Evolutionary conservation across 2,888 invertebrate species (phyloP).

Genomic region (Epiblema foenella): DNA sequence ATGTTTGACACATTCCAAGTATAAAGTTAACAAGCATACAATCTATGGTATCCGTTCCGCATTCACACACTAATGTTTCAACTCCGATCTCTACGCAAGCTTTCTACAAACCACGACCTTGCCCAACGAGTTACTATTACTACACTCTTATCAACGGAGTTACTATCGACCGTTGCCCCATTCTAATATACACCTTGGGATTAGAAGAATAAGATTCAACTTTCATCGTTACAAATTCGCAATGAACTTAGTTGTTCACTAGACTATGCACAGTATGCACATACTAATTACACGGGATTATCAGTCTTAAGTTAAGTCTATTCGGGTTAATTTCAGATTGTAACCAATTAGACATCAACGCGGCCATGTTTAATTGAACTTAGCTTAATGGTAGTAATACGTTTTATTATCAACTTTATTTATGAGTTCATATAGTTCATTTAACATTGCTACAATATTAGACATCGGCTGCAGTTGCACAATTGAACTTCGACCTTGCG

Average conservation of each 20-base stretch:
- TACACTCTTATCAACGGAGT: slow-evolving; percentile 16
- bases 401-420: slow-evolving; percentile 2
- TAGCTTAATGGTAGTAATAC: neutral
- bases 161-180: neutral
- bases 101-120: slow-evolving; percentile 62
- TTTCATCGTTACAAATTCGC: neutral
- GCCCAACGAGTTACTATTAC: slow-evolving; percentile 46
- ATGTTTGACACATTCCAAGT: neutral
- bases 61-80: slow-evolving; percentile 14
- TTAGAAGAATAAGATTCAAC: neutral
- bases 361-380: neutral
- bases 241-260: neutral
- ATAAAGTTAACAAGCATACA: slow-evolving; percentile 5
- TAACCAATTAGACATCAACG: neutral
- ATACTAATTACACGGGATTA: neutral
- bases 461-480: slow-evolving; percentile 4
- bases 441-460: neutral
- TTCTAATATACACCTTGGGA: neutral
- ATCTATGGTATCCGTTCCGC: slow-evolving; percentile 15
- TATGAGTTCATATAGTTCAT: neutral
- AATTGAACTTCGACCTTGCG: slow-evolving; percentile 36
- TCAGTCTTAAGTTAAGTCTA: neutral
- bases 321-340: neutral
- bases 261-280: neutral
- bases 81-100: slow-evolving; percentile 45